Evolutionary conservation across 37 sponge, comb jelly and placozoan species (phyloP).

Genomic region (Chondrosia reniformis): DNA sequence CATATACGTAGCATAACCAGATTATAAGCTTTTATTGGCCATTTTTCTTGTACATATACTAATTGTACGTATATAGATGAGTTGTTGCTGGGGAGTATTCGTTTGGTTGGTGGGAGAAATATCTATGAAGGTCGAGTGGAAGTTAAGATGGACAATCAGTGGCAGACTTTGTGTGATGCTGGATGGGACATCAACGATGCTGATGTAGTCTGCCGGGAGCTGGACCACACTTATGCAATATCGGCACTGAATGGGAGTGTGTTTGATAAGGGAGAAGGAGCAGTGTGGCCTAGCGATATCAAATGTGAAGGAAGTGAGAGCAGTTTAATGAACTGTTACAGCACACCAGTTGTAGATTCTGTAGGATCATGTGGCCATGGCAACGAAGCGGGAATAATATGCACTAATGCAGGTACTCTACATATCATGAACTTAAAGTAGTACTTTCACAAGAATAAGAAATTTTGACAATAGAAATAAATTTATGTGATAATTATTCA

Average conservation of each 20-base stretch:
- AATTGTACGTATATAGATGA: too few relatives aligned
- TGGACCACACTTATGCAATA: conserved; percentile 1
- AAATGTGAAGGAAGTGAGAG: neutral
- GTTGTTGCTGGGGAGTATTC: too few relatives aligned
- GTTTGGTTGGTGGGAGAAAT: conserved; percentile 5
- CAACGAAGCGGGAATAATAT: neutral
- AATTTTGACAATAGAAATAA: too few relatives aligned
- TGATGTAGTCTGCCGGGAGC: conserved; percentile 5
- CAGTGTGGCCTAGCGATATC: neutral
- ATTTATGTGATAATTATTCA: too few relatives aligned
- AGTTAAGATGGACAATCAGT: neutral
- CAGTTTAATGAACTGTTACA: conserved; percentile 6
- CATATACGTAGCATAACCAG: too few relatives aligned
- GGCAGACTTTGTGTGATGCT: conserved; percentile 7
- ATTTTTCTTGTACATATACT: too few relatives aligned
- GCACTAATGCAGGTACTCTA: neutral
- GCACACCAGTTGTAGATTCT: too few relatives aligned
- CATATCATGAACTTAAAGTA: too few relatives aligned
- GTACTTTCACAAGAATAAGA: too few relatives aligned
- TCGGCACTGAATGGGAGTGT: neutral
- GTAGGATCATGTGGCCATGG: neutral
- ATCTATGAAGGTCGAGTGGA: conserved; percentile 13
- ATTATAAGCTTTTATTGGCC: too few relatives aligned
- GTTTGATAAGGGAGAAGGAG: neutral
- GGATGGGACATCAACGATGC: conserved; percentile 23